Percentiles rank a stretch among this genome's conserved stretches.
Conservation (phyloP, 2,113 vertebrate species). For the Motacilla tschutschensis region DNA sequence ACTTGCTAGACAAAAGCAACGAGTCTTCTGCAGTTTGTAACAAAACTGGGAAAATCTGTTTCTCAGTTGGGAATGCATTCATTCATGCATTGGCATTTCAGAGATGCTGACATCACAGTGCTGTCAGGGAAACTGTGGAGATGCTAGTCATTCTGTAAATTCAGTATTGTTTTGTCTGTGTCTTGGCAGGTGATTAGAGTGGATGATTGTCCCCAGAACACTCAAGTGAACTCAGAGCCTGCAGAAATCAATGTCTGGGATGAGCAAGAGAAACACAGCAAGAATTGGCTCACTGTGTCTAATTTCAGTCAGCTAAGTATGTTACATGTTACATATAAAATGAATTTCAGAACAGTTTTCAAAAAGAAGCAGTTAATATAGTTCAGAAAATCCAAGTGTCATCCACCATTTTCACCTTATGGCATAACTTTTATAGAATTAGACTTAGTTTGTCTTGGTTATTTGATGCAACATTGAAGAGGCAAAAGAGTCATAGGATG, state of each 20-base stretch:
- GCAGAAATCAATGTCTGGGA: conserved; percentile 45
- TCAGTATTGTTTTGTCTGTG: background rate
- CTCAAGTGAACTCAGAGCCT: conserved; percentile 62
- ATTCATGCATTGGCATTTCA: background rate
- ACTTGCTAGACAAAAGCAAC: background rate
- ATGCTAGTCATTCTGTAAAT: background rate
- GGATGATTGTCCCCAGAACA: conserved; percentile 66
- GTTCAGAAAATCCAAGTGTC: background rate
- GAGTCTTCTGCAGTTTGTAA: background rate
- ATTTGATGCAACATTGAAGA: background rate
- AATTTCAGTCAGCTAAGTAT: conserved; percentile 88
- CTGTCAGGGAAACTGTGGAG: background rate
- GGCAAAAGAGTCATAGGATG: background rate
- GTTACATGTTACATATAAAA: conserved; percentile 31
- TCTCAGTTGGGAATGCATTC: background rate
- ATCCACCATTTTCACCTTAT: background rate
- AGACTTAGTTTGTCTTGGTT: background rate
- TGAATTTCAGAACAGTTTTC: background rate
- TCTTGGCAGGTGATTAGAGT: conserved; percentile 73
- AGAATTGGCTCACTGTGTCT: conserved; percentile 80
- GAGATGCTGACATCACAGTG: background rate
- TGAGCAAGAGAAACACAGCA: conserved; percentile 50
- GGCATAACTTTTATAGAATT: background rate
- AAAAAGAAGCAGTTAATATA: background rate
- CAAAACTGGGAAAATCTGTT: background rate